Conservation (phyloP, 2,888 invertebrate genomes). For the Lycia hirtaria region DNA sequence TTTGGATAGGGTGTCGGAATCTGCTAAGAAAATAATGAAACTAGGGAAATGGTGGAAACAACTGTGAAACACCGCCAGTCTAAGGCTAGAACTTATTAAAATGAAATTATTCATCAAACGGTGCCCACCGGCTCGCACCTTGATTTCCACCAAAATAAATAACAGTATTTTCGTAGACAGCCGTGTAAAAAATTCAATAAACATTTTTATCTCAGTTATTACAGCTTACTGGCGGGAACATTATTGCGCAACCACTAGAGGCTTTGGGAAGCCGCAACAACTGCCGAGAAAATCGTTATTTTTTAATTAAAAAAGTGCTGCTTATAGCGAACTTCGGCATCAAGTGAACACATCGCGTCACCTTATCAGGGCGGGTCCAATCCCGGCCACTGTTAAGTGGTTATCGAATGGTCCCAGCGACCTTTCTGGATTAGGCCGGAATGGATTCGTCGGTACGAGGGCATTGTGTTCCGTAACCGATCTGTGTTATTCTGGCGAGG, state of each 20-base stretch:
- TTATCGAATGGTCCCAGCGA: conserved; percentile 76
- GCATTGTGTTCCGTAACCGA: conserved; percentile 71
- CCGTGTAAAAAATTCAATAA: conserved; percentile 28
- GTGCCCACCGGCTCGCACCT: background rate
- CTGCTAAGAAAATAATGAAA: no score
- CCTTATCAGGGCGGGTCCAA: conserved; percentile 40
- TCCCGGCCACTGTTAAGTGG: conserved; percentile 68
- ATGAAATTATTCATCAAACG: conserved; percentile 5
- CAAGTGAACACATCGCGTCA: conserved; percentile 24
- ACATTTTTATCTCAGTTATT: conserved; percentile 31
- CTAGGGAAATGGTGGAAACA: no score
- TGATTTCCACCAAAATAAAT: conserved; percentile 11
- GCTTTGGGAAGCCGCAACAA: conserved; percentile 23
- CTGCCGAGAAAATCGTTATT: conserved; percentile 24
- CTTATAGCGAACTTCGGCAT: conserved; percentile 3
- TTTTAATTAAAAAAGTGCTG: conserved; percentile 32
- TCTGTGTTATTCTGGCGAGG: conserved; percentile 40
- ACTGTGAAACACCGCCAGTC: no score
- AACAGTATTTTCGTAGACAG: conserved; percentile 12
- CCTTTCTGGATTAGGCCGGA: conserved; percentile 77
- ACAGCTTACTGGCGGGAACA: conserved; percentile 21
- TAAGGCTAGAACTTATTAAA: no score
- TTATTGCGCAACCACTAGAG: conserved; percentile 18
- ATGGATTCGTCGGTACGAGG: conserved; percentile 62
- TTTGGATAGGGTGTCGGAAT: no score